Evolutionary conservation across 2,113 vertebrate genomes (phyloP).

Genomic region (Pica pica): DNA sequence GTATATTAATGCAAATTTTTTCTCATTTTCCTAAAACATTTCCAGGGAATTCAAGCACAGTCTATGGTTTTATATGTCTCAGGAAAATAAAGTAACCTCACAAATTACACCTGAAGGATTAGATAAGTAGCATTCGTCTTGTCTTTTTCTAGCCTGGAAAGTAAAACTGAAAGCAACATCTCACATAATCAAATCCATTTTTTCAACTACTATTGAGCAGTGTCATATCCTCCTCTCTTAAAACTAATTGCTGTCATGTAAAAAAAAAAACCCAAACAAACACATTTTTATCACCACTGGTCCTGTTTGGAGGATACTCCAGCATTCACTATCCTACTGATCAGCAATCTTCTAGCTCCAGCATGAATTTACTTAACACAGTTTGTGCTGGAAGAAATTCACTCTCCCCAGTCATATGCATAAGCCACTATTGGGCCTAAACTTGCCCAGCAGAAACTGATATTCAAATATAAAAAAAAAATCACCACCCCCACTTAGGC

Average conservation of each 20-base stretch:
- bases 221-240: not conserved
- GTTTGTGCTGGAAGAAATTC: not conserved
- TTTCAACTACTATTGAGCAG: not conserved
- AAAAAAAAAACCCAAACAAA: not conserved
- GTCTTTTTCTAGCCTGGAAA: not conserved
- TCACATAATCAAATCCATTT: not conserved
- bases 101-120: not conserved
- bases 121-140: not conserved
- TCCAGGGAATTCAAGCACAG: not conserved
- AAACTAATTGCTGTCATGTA: not conserved
- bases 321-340: not conserved
- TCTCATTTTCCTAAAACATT: not conserved
- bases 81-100: not conserved
- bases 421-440: not conserved
- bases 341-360: not conserved
- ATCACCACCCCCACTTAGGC: not conserved
- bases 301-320: not conserved
- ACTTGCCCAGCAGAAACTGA: not conserved
- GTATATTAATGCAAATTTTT: not conserved
- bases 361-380: not conserved
- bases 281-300: not conserved
- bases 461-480: not conserved
- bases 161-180: not conserved
- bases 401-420: accelerated
- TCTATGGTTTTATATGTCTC: not conserved